Evolutionary conservation across 2,113 vertebrate genomes (phyloP).

Genomic region (Notothenia rossii): DNA sequence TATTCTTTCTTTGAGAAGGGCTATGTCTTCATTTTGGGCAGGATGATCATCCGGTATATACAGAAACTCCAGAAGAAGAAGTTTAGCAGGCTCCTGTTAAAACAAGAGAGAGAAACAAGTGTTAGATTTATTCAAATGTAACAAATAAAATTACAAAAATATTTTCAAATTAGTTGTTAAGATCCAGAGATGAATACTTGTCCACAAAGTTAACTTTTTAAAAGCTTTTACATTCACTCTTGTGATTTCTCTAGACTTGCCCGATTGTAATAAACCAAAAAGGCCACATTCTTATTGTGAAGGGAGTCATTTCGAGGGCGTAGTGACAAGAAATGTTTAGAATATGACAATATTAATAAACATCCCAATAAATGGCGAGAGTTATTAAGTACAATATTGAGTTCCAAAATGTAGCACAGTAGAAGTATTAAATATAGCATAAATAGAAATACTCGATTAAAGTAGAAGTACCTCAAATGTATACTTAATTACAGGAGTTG

Average conservation of each 20-base stretch:
- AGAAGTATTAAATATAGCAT: no score
- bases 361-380: no score
- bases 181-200: neutral
- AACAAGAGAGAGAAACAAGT: constrained; percentile 8
- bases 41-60: constrained; percentile 18
- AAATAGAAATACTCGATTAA: no score
- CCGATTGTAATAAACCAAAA: no score
- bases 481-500: no score
- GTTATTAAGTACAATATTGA: no score
- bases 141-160: neutral
- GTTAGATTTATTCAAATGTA: neutral
- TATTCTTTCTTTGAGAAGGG: constrained; percentile 6
- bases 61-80: neutral
- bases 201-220: neutral
- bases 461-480: no score
- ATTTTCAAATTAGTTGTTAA: neutral
- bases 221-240: neutral
- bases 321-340: no score
- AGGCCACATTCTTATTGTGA: neutral
- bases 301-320: no score
- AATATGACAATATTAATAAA: no score
- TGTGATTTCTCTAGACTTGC: no score
- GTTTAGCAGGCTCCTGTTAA: constrained; percentile 76
- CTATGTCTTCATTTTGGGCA: neutral
- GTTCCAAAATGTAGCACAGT: no score